Evolutionary conservation across 2,888 invertebrate genomes (phyloP).

Genomic region (Dryadula phaetusa): DNA sequence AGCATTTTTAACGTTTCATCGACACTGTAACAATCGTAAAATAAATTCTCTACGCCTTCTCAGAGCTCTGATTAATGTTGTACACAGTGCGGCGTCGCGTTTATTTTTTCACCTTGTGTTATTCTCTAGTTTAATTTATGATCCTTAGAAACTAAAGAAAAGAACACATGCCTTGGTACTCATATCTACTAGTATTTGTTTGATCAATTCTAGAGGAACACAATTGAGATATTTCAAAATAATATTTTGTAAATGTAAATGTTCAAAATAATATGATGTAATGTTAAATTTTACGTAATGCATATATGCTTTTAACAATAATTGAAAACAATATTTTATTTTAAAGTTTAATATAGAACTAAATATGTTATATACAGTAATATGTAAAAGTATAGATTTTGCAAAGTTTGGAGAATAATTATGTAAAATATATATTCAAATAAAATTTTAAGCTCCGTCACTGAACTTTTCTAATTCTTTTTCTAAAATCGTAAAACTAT

Average conservation of each 20-base stretch:
- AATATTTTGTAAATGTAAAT: too few species aligned
- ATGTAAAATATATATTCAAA: too few species aligned
- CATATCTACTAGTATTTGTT: conserved; percentile 52
- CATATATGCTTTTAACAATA: too few species aligned
- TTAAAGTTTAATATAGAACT: too few species aligned
- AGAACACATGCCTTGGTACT: conserved; percentile 42
- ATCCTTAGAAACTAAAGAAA: conserved; percentile 55
- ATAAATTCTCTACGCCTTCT: conserved; percentile 84
- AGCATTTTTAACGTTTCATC: conserved; percentile 84
- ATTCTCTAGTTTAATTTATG: conserved; percentile 79
- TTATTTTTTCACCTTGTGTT: conserved; percentile 75
- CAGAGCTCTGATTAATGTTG: conserved; percentile 82
- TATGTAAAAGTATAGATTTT: too few species aligned
- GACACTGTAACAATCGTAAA: conserved; percentile 82
- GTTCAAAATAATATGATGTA: not conserved
- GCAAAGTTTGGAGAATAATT: too few species aligned
- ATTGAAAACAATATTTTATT: too few species aligned
- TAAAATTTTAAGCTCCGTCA: too few species aligned
- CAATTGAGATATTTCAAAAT: not conserved
- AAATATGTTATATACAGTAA: too few species aligned
- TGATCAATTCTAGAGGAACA: conserved; percentile 28
- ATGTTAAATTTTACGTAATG: too few species aligned
- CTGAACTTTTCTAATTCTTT: too few species aligned
- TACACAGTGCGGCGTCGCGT: conserved; percentile 75
- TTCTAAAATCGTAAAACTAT: too few species aligned